These are phyloP conservation scores for Linnaemya vulpina DNA, from an alignment of 2,888 invertebrate genomes.

Conservation along the genomic window DNA sequence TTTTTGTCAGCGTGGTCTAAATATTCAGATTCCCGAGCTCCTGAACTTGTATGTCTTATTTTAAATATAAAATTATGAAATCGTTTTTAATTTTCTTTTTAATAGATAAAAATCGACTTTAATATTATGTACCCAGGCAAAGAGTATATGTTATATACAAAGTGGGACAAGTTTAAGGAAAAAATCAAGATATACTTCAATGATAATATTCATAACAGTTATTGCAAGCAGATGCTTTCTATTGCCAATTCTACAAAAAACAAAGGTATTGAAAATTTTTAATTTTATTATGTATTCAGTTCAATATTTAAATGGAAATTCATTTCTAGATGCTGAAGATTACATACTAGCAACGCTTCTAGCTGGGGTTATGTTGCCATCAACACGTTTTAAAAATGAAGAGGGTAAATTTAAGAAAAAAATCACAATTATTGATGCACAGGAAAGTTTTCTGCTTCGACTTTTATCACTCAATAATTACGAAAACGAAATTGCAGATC, in stretches of 20 bases:
- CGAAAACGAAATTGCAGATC: slow-evolving; percentile 63
- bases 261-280: slow-evolving; percentile 23
- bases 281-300: not conserved
- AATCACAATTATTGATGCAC: slow-evolving; percentile 68
- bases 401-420: slow-evolving; percentile 64
- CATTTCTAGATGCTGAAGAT: slow-evolving; percentile 45
- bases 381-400: slow-evolving; percentile 58
- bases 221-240: slow-evolving; percentile 9
- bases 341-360: slow-evolving; percentile 59
- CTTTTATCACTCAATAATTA: slow-evolving; percentile 66
- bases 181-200: slow-evolving; percentile 35
- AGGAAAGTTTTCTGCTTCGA: slow-evolving; percentile 69
- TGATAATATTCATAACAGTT: slow-evolving; percentile 4
- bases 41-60: slow-evolving; percentile 21
- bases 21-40: slow-evolving; percentile 47
- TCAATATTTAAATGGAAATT: slow-evolving; percentile 11
- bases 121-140: slow-evolving; percentile 49
- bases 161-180: slow-evolving; percentile 55
- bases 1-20: slow-evolving; percentile 40
- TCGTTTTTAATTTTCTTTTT: slow-evolving; percentile 13
- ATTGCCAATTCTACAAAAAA: slow-evolving; percentile 26
- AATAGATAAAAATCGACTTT: slow-evolving; percentile 52
- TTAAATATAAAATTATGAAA: not conserved
- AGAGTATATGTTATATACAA: slow-evolving; percentile 48
- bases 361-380: slow-evolving; percentile 58